Base-by-base conservation (phyloP, 1,140 invertebrate species). In the Panagrolaimus sp. region DNA sequence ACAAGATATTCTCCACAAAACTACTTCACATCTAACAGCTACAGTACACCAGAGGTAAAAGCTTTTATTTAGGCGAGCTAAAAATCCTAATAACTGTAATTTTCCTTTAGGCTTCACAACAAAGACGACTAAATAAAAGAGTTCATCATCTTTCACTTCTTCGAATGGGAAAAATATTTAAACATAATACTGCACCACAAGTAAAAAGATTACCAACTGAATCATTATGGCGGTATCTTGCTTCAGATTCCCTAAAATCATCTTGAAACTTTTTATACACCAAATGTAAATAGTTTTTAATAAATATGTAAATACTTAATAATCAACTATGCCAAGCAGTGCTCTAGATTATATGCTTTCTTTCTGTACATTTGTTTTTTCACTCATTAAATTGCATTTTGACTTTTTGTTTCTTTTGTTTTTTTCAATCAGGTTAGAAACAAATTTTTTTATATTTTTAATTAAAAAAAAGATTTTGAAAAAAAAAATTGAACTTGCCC, bases 241-340 rank as follows among this genome's bases (percentile, higher is more conserved):
- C 52, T 21, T 17, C 52, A 14, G 28, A 28, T 58, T 58, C 52
- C 10, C 12, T 28, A n/a, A 21, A 26, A 12, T 21, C 10, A 58
- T 26, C 21, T 4, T 21, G 17, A 58, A 21, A 52, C 17, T 26
- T 52, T n/a, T 52, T 12, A 26, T 58, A n/a, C n/a, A 26, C 17
- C 21, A 3, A 58, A 26, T 58, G 52, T 28, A 21, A 58, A 58
- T 26, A 8, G 48, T 58, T 58, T 58, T 58, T 12, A 26, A 58
- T 21, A 28, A 26, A n/a, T 26, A 26, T 12, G 21, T 26, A 58
- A 21, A 58, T 58, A 58, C 10, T 12, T 12, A 58, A 26, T n/a
- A 21, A n/a, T 58, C 28, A 58, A 58, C 28, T 58, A 58, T 58
- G 52, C 52, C 21, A 58, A 58, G 28, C 52, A 58, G 28, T 21